These are phyloP conservation scores for Aplochiton taeniatus DNA, from an alignment of 2,797 vertebrate genomes.

Conservation along the genomic window DNA sequence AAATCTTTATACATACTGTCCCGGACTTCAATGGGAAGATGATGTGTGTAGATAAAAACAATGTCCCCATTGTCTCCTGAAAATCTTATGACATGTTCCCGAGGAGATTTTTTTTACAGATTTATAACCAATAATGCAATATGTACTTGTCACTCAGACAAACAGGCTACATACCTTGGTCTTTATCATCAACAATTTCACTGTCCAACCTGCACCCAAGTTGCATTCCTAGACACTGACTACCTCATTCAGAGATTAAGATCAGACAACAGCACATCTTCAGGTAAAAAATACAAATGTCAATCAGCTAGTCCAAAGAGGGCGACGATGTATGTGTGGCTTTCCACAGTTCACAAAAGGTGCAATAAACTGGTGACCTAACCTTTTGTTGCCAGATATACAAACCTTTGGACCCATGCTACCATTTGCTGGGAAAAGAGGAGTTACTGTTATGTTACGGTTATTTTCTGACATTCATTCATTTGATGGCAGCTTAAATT, in stretches of 20 bases:
- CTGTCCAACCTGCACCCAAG: not conserved
- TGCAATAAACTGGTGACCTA: too few relatives aligned
- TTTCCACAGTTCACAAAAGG: too few relatives aligned
- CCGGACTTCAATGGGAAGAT: too few relatives aligned
- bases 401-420: too few relatives aligned
- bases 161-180: constrained; percentile 30
- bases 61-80: constrained; percentile 27
- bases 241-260: constrained; percentile 14
- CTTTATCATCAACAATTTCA: constrained; percentile 47
- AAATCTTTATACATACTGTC: too few relatives aligned
- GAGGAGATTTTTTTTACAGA: not conserved
- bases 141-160: not conserved
- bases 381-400: too few relatives aligned
- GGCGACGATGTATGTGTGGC: too few relatives aligned
- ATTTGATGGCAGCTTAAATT: too few relatives aligned
- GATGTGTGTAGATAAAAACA: not conserved
- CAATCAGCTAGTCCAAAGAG: constrained; percentile 49
- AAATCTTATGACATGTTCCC: not conserved
- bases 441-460: too few relatives aligned
- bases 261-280: constrained; percentile 8
- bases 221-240: constrained; percentile 57
- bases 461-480: too few relatives aligned
- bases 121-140: constrained; percentile 13
- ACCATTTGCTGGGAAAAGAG: too few relatives aligned
- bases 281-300: constrained; percentile 52